Evolutionary conservation across 2,113 vertebrate genomes (phyloP), one percentile per base, ranked within the genome.

Genomic region (Plestiodon gilberti): DNA sequence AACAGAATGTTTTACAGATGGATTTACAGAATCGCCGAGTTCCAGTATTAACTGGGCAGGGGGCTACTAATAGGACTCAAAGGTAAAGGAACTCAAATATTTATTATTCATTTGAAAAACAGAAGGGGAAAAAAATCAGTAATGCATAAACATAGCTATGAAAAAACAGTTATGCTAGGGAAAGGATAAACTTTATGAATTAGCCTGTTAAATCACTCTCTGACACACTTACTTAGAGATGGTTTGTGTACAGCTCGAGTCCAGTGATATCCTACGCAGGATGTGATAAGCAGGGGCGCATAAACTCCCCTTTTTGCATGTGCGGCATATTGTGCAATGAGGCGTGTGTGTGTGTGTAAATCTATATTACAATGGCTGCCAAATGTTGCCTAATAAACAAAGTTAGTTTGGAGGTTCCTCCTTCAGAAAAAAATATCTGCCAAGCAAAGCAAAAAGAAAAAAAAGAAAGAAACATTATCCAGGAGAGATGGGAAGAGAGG

Each of bases 91-190:
- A 65, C 18, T 65, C 76, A 88, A 88, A 80, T 65, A 59, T 67
- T 84, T 81, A 84, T 88, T 81, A 81, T 84, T 43, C 69, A 43
- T 81, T 84, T 67, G 33, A 81, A 88, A 88, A 88, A 48, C 35
- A 73, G 52, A 25, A 48, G 13, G 78, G 15, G 23, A 33, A 33
- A 38, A 18, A n/a, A 14, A 88, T 40, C 33, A 90, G 86, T 28
- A 84, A 86, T 90, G 82, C n/a, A 78, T 78, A 85, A 90, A 75
- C 71, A 70, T 89, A 74, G 5, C 14, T 80, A 28, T 87, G 52
- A 83, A 40, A 81, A 79, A 71, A 73, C 20, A 76, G 59, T 2
- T n/a, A 57, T 0, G 6, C 6, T 0, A 48, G 62, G 82, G 67
- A 85, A 55, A 30, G 57, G 73, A 59, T 62, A 79, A 89, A 78